Base-by-base conservation (phyloP, 2,797 vertebrate species). In the Gymnocypris eckloni region DNA sequence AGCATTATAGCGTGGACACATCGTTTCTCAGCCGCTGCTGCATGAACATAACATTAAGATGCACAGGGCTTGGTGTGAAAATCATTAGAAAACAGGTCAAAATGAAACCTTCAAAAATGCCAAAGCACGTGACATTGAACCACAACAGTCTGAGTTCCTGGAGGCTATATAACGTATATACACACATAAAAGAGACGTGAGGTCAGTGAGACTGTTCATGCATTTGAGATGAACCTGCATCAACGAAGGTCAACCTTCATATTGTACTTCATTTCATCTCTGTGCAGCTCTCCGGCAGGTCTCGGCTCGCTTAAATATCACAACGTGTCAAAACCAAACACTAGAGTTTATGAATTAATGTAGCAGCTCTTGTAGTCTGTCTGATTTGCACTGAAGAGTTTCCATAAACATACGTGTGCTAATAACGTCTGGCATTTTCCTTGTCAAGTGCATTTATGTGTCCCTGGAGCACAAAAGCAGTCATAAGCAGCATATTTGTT, bases 301-400 rank as follows among this genome's bases (percentile, higher is more conserved):
- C 18, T 28, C 15, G 78, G 25, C 73, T 59, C 59, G 20, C 25
- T 64, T 64, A 73, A 85, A 85, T 80, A 77, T 85, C 84, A 73
- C 11, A 41, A 52, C 73, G 43, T 66, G 37, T 52, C 37, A 39
- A 37, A 45, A 45, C 61, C 11, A 37, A 56, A 25, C 39, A 48
- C 5, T 45, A 13, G 45, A n/a, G 69, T 75, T 50, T 64, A 61
- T 25, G 52, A 50, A 80, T 39, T 33, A 71, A 71, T 13, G 20
- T 22, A 41, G 7, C 45, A 56, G 18, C 37, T 13, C 11, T 25
- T 61, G 4, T 61, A 25, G 59, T 25, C 20, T 25, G 75, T 59
- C 33, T 41, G 67, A 5, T 28, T 15, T 56, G 56, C 70, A 48
- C 5, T 28, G 16, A 52, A 52, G 3, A 10, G 28, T 52, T 33